Evolutionary conservation across 2,113 vertebrate genomes (phyloP), one percentile per base, ranked within the genome.

Genomic region (Myanophis thanlyinensis): DNA sequence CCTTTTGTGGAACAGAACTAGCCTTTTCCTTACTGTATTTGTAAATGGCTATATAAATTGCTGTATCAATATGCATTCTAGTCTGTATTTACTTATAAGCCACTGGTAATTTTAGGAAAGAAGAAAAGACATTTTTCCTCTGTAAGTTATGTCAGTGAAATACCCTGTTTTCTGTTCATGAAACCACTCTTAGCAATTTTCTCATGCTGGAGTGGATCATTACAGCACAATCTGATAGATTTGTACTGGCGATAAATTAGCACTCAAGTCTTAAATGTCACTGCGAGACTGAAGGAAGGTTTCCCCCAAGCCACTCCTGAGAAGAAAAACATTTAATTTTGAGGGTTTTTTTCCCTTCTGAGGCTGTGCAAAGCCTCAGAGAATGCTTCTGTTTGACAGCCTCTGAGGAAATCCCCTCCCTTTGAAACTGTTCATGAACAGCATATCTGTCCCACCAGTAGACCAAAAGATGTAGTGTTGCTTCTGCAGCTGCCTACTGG

Each of bases 161-260:
- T n/a, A 59, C 6, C 48, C 85, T 48, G 48, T 3, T 12, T 80
- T 94, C 89, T 89, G 15, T 23, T 47, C 62, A 27, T 89, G 44
- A 62, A 94, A 90, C 67, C 44, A 52, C 5, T 92, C 89, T 8
- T 91, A 49, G 0, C 87, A 91, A 47, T 94, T 91, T 88, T 92
- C 91, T 53, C 47, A 88, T n/a, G 54, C 73, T 62, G 40, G 44
- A 91, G 4, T 62, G 85, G 91, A 86, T 23, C 5, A 0, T 54
- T 87, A 87, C 12, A 40, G 56, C 49, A 44, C 49, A 46, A 3
- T 40, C 30, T 51, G 84, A 93, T 22, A 92, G 4, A 84, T 44
- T 89, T 93, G 93, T 89, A 89, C 87, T 44, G 22, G 0, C 40
- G n/a, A 89, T 95, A 67, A n/a, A 35, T 5, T 27, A 86, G 25